Evolutionary conservation across 2,113 vertebrate species (phyloP).

Genomic region (Caracal caracal): DNA sequence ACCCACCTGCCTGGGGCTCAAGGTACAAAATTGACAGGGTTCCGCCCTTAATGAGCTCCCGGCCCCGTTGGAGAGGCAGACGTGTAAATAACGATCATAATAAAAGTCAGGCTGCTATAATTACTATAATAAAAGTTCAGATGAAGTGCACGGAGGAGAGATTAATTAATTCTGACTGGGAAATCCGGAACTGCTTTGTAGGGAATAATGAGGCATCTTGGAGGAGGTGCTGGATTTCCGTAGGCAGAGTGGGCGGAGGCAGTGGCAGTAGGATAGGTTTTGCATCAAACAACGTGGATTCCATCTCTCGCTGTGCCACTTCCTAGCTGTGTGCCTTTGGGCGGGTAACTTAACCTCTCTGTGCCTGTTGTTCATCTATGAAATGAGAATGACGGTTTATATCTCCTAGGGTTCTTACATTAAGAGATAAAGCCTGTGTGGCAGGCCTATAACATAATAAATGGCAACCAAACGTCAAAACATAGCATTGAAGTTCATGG

Average conservation of each 20-base stretch:
- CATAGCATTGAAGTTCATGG: too few relatives aligned
- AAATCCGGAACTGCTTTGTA: conserved; percentile 24
- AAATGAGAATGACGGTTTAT: background rate
- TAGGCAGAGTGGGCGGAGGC: background rate
- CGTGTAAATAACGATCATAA: conserved; percentile 54
- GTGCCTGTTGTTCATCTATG: background rate
- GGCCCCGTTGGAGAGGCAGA: conserved; percentile 23
- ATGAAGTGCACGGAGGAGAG: conserved; percentile 39
- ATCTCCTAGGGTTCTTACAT: background rate
- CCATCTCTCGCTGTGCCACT: background rate
- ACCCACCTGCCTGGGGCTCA: background rate
- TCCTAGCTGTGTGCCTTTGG: background rate
- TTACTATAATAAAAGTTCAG: conserved; percentile 67
- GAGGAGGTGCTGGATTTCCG: background rate
- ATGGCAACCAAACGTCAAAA: background rate
- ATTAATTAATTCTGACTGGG: conserved; percentile 63
- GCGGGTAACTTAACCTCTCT: background rate
- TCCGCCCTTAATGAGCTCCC: background rate
- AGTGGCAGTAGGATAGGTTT: background rate
- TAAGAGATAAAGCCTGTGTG: background rate
- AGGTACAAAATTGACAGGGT: background rate
- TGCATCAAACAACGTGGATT: background rate
- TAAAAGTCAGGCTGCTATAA: conserved; percentile 64
- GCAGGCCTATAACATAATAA: background rate
- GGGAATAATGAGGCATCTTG: background rate